Evolutionary conservation across 2,888 invertebrate species (phyloP).

Genomic region (Boloria euphrosyne): DNA sequence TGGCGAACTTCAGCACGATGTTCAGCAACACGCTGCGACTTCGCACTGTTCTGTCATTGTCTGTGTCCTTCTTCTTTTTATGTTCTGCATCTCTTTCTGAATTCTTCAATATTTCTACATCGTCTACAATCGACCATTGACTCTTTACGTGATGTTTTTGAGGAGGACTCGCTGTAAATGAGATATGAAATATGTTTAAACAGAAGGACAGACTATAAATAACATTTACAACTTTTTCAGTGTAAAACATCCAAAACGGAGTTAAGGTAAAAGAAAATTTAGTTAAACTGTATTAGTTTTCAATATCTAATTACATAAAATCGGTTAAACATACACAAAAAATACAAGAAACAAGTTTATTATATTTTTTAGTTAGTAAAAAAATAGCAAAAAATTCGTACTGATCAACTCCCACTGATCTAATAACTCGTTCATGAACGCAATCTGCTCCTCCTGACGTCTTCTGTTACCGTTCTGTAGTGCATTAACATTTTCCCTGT

Average conservation of each 20-base stretch:
- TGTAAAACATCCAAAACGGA: no score
- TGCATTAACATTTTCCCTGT: conserved; percentile 52
- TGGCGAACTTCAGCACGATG: conserved; percentile 70
- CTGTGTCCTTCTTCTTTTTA: conserved; percentile 40
- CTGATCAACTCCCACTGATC: conserved; percentile 75
- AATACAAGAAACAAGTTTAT: no score
- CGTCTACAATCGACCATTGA: conserved; percentile 66
- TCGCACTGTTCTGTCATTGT: conserved; percentile 56
- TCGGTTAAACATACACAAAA: no score
- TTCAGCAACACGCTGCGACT: conserved; percentile 64
- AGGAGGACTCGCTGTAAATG: conserved; percentile 53
- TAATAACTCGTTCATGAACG: conserved; percentile 71
- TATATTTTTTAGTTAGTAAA: no score
- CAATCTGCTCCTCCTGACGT: conserved; percentile 60
- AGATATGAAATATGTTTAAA: no score
- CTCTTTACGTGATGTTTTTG: conserved; percentile 64
- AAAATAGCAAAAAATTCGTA: conserved; percentile 50
- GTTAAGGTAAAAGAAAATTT: no score
- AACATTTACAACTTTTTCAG: no score
- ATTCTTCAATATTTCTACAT: conserved; percentile 49
- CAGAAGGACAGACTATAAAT: no score
- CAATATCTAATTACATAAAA: no score
- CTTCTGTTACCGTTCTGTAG: conserved; percentile 46
- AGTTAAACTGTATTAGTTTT: no score
- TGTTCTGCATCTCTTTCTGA: conserved; percentile 43